These are phyloP conservation scores for Torymus auratus DNA, from an alignment of 2,888 invertebrate species.

Conservation along the genomic window DNA sequence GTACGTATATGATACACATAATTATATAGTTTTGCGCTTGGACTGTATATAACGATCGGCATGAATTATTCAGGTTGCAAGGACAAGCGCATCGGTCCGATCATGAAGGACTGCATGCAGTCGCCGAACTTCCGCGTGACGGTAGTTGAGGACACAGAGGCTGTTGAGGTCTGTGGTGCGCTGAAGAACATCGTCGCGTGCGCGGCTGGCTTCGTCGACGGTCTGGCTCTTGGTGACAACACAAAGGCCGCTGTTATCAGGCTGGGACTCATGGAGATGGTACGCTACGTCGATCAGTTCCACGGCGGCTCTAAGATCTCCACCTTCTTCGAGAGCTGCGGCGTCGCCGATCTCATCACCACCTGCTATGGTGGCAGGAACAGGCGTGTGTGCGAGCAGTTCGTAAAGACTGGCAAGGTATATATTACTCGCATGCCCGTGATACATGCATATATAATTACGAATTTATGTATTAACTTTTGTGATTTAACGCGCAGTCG, in stretches of 20 bases:
- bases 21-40: no score
- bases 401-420: slow-evolving; percentile 80
- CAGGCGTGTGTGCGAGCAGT: slow-evolving; percentile 81
- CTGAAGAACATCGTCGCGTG: slow-evolving; percentile 83
- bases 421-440: neutral
- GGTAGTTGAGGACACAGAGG: slow-evolving; percentile 81
- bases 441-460: no score
- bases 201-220: slow-evolving; percentile 84
- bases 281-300: slow-evolving; percentile 81
- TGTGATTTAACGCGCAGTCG: slow-evolving; percentile 75
- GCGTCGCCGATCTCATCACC: slow-evolving; percentile 84
- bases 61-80: slow-evolving; percentile 75
- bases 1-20: slow-evolving; percentile 62
- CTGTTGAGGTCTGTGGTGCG: slow-evolving; percentile 85
- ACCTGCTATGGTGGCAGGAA: slow-evolving; percentile 85
- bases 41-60: no score
- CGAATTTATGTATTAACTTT: slow-evolving; percentile 4
- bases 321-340: slow-evolving; percentile 85
- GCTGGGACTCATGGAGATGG: slow-evolving; percentile 84
- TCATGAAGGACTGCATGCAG: slow-evolving; percentile 81
- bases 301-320: slow-evolving; percentile 79
- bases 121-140: slow-evolving; percentile 83
- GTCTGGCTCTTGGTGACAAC: slow-evolving; percentile 82
- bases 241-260: slow-evolving; percentile 85
- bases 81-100: slow-evolving; percentile 77